Evolutionary conservation across 2,888 invertebrate genomes (phyloP), one percentile per base, ranked within the genome.

Genomic region (Stenolophus ochropezus): DNA sequence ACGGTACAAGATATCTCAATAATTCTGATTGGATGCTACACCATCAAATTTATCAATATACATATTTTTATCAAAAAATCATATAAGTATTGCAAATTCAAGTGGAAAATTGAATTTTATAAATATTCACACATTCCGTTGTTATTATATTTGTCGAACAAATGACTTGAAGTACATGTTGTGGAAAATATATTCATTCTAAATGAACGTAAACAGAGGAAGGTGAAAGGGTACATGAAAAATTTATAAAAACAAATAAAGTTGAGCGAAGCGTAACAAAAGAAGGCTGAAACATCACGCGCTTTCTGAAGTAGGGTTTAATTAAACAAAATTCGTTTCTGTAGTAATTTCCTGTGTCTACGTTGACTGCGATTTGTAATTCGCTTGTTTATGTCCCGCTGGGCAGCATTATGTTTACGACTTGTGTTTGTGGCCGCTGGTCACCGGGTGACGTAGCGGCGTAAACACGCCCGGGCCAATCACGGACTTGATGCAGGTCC

Each of bases 341-440:
- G 33, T 42, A 42, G 33, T 42, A 42, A 42, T 42, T 42, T 42
- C 33, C 33, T 42, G 33, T 42, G 33, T 42, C 33, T 42, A 42
- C 33, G 33, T 6, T 61, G 61, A 61, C 61, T 61, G 23, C 61
- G 61, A 61, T 61, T 61, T 25, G 61, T 61, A 61, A 61, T 61
- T 61, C 61, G 23, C 61, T 61, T 61, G 61, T 61, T 61, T 61
- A 61, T 61, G 11, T 61, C 61, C 61, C 25, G 61, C 23, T 21
- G 56, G 56, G 56, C 56, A 27, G 25, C 61, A 61, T 61, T 69
- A 27, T 69, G 65, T 69, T 69, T 69, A 69, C 65, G 27, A 27
- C 16, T 27, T 14, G 33, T 16, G 18, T 27, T 33, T 18, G 65
- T 18, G 65, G 18, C 18, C 27, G 23, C 4, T 27, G 61, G 14